phyloP scores from a whole-genome alignment of 2,113 vertebrate species.

The Bucco capensis region DNA sequence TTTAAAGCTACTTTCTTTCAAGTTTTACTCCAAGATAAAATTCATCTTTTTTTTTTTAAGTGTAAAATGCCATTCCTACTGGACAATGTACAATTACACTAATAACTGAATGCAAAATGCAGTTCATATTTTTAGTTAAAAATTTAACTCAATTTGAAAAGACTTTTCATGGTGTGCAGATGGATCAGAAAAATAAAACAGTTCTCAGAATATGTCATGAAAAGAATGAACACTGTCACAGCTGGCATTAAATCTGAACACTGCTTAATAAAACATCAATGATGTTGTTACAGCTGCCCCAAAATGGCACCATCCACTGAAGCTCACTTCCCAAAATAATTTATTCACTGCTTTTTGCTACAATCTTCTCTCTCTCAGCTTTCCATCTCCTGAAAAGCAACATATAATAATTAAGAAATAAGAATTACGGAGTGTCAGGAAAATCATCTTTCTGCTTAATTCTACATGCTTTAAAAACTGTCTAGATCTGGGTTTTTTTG shows the following conservation, averaged over 20 bases:
- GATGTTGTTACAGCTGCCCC: not conserved
- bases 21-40: not conserved
- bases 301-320: not conserved
- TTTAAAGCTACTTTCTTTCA: not conserved
- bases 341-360: not conserved
- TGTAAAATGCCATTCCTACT: not conserved
- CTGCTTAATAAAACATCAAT: conserved; percentile 1
- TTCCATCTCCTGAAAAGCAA: not conserved
- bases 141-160: not conserved
- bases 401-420: not conserved
- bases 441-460: not conserved
- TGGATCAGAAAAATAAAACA: not conserved
- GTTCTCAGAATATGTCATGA: not conserved
- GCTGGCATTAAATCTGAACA: conserved; percentile 11
- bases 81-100: not conserved
- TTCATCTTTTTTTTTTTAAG: not conserved
- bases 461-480: not conserved
- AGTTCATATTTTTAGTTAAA: not conserved
- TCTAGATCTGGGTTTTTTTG: not conserved
- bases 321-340: not conserved
- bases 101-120: not conserved
- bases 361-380: not conserved
- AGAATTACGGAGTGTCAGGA: not conserved
- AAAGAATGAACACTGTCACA: conserved; percentile 10
- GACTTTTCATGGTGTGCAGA: not conserved